Base-by-base conservation (phyloP, 2,797 vertebrate genomes). In the Acanthiza pusilla region DNA sequence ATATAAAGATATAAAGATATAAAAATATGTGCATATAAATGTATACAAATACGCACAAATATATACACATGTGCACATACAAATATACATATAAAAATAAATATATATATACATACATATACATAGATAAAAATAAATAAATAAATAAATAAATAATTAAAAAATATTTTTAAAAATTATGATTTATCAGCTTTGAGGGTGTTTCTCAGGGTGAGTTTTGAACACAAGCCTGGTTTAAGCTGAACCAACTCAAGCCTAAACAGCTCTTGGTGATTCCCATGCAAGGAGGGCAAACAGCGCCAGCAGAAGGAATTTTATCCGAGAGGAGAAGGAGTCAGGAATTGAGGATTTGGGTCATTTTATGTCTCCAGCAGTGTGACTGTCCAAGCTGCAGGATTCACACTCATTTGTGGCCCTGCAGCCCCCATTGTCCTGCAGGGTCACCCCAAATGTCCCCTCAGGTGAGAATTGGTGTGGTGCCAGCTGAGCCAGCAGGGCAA, bases 361-460 rank as follows among this genome's bases (percentile, higher is more conserved):
- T 13, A 0, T 16, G 5, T 13, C 16, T 32, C 34, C 36, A 26
- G 42, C 1, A 9, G 26, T 3, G 57, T 7, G 62, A 11, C 15
- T 18, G 36, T 2, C 34, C 25, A 5, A 6, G 13, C 7, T n/a
- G 6, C 38, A 22, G 51, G 13, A 43, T 16, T 43, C 4, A 1
- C 1, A 5, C 38, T 50, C 63, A 0, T 11, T 4, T 10, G 16
- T 53, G 38, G 3, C 75, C 30, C 50, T 11, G 42, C 14, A 42
- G 30, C 15, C 70, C 42, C 29, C 10, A 10, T 1, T 2, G 7
- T 65, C 58, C 71, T 12, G 8, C 26, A 6, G 75, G 68, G 20
- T 67, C 83, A 25, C 53, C 62, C 20, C 26, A 32, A 71, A 63
- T 3, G 48, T n/a, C 0, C 2, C 55, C 26, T 3, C 80, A 53